Base-by-base conservation (phyloP, 2,888 invertebrate species). In the Seira sanloemensis region DNA sequence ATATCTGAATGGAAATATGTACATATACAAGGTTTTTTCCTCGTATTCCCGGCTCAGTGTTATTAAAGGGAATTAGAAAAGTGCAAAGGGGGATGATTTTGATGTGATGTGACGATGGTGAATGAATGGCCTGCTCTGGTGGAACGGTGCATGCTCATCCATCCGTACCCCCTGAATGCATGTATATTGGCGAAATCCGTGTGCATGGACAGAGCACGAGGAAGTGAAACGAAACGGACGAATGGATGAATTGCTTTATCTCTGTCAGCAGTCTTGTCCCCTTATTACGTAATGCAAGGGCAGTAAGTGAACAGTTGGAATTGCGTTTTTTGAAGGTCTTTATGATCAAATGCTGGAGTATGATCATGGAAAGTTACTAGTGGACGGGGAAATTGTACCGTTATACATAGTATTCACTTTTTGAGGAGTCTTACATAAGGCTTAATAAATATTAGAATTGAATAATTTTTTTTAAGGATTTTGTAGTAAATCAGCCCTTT, bases 41-140 rank as follows among this genome's bases (percentile, higher is more conserved):
- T n/a, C n/a, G n/a, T n/a, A n/a, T n/a, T n/a, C n/a, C n/a, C 50
- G n/a, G n/a, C n/a, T 50, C 50, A 12, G 16, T 50, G 87, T 79
- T 79, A 87, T 87, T 84, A 87, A 84, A 86, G 80, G 77, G 83
- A 86, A 87, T 86, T 87, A 86, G 83, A 84, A 86, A 86, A 82
- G n/a, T n/a, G n/a, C 80, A 84, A n/a, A 78, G 80, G 83, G 86
- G 87, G 50, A 50, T 50, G 50, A 50, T 50, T 71, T 80, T 84
- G 87, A 86, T 86, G 86, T 46, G 85, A 79, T 78, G 80, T 81
- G 66, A 67, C 76, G 67, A 67, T 76, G 46, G 65, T 65, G 66
- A 50, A 50, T 50, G 50, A 50, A 50, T 50, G 50, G 50, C 2
- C 16, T 50, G 50, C 16, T 50, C n/a, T 50, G 50, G 50, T 50